These are phyloP conservation scores for Lanistes nyassanus DNA, from an alignment of 1,140 invertebrate genomes.

Conservation along the genomic window DNA sequence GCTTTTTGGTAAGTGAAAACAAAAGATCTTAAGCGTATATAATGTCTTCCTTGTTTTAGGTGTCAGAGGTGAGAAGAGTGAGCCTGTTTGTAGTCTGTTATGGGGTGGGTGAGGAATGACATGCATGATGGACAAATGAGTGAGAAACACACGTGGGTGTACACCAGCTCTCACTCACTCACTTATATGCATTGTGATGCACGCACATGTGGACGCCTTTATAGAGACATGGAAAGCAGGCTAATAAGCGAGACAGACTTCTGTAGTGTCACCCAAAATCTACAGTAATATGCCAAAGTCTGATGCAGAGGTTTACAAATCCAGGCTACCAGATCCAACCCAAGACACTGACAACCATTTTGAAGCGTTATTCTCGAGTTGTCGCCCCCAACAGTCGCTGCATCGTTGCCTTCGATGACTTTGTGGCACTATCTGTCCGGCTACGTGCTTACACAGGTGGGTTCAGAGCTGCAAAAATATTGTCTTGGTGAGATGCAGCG, in stretches of 20 bases:
- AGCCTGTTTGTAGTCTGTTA: neutral
- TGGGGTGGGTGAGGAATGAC: neutral
- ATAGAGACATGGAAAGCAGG: neutral
- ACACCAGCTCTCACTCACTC: neutral
- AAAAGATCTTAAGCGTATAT: too few relatives aligned
- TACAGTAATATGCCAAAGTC: neutral
- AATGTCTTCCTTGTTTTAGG: too few relatives aligned
- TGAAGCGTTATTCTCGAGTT: constrained; percentile 57
- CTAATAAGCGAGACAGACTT: neutral
- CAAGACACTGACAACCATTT: constrained; percentile 44
- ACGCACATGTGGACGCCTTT: neutral
- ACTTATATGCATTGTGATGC: neutral
- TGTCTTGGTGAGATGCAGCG: too few relatives aligned
- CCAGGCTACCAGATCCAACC: constrained; percentile 49
- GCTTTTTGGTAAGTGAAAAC: constrained; percentile 49
- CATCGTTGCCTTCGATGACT: constrained; percentile 61
- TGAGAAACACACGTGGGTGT: neutral
- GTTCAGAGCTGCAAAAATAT: neutral
- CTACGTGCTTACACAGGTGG: constrained; percentile 56
- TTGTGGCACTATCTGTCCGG: constrained; percentile 55
- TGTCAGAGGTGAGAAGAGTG: too few relatives aligned
- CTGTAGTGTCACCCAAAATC: neutral
- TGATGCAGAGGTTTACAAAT: neutral
- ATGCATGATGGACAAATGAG: neutral
- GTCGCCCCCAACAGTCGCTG: constrained; percentile 40